phyloP scores from a whole-genome alignment of 92 coral and sea anemone species.

The Chrysogorgia sp. region DNA sequence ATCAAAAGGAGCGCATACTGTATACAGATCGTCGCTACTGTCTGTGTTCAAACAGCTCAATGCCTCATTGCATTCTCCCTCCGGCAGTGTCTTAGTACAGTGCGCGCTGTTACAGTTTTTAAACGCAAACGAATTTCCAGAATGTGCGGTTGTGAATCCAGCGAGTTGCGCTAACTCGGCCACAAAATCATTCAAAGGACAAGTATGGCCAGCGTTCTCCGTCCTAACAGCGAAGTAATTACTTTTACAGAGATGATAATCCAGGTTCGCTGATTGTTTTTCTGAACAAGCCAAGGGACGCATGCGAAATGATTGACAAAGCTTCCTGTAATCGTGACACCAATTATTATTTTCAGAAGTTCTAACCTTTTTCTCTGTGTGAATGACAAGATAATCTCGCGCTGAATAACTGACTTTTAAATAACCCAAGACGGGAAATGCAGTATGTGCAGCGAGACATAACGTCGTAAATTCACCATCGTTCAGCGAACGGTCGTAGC shows the following conservation, averaged over 20 bases:
- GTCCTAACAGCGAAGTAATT: slow-evolving; percentile 46
- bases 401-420: slow-evolving; percentile 12
- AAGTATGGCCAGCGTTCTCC: slow-evolving; percentile 44
- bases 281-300: slow-evolving; percentile 62
- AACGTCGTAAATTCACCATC: slow-evolving; percentile 47
- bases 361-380: not conserved
- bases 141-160: slow-evolving; percentile 53
- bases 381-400: slow-evolving; percentile 7
- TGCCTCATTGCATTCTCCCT: slow-evolving; percentile 51
- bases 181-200: slow-evolving; percentile 58
- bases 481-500: slow-evolving; percentile 21
- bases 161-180: slow-evolving; percentile 59
- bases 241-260: slow-evolving; percentile 1
- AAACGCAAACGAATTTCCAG: slow-evolving; percentile 60
- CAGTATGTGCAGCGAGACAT: slow-evolving; percentile 41
- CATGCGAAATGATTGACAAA: slow-evolving; percentile 61
- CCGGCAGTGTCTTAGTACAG: slow-evolving; percentile 42
- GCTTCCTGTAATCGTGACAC: slow-evolving; percentile 58
- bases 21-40: slow-evolving; percentile 51
- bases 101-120: slow-evolving; percentile 46
- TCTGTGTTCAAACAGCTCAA: slow-evolving; percentile 56
- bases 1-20: slow-evolving; percentile 52
- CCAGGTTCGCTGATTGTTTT: not conserved
- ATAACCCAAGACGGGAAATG: slow-evolving; percentile 52
- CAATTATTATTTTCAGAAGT: not conserved